Conservation (phyloP, 2,888 invertebrate species). For the Atherix ibis region DNA sequence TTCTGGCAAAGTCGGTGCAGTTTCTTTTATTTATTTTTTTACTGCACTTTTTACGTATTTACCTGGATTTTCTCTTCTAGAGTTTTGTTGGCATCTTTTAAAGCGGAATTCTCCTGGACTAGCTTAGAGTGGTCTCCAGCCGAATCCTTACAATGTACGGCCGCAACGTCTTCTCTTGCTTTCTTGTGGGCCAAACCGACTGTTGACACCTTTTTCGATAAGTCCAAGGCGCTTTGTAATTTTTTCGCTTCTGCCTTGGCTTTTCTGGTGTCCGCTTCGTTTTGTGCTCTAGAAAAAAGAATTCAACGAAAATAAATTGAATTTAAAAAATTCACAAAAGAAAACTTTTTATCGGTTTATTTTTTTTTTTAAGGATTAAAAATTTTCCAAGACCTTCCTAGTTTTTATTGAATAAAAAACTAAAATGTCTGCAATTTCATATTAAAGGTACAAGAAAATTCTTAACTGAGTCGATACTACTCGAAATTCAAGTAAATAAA, state of each 20-base stretch:
- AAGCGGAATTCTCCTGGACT: slow-evolving; percentile 40
- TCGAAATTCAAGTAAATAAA: no score
- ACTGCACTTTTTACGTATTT: no score
- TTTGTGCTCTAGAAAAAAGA: slow-evolving; percentile 33
- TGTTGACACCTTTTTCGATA: slow-evolving; percentile 17
- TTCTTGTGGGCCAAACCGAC: slow-evolving; percentile 21
- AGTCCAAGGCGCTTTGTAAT: slow-evolving; percentile 40
- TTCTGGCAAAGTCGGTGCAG: no score
- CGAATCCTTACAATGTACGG: no score
- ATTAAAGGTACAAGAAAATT: no score
- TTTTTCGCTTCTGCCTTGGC: slow-evolving; percentile 43
- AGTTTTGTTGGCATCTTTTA: slow-evolving; percentile 45
- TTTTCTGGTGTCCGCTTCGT: slow-evolving; percentile 40
- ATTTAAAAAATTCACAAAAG: slow-evolving; percentile 1
- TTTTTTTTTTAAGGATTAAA: no score
- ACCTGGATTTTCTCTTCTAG: slow-evolving; percentile 54
- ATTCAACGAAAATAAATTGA: background rate
- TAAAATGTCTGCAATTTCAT: no score
- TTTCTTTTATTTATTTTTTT: no score
- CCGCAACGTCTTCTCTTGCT: slow-evolving; percentile 4
- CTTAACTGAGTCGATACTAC: no score
- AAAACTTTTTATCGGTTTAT: no score
- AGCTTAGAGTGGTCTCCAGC: slow-evolving; percentile 20
- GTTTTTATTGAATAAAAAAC: no score
- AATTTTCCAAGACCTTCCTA: no score